Evolutionary conservation across 2,797 vertebrate genomes (phyloP).

Genomic region (Lacerta bilineata): DNA sequence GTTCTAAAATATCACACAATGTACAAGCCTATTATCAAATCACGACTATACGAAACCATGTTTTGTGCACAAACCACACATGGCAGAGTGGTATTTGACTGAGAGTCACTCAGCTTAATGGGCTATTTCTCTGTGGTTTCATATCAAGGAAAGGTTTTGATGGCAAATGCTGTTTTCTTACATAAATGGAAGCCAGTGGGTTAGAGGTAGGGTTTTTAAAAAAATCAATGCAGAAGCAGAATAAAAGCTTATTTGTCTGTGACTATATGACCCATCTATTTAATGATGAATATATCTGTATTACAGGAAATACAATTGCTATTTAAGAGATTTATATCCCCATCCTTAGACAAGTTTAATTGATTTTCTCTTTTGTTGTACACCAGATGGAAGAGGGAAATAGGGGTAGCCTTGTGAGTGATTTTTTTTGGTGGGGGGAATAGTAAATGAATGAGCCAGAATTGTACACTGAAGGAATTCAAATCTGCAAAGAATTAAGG

Average conservation of each 20-base stretch:
- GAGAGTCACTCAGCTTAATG: constrained; percentile 41
- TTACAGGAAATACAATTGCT: not conserved
- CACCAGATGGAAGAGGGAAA: not conserved
- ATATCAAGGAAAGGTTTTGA: constrained; percentile 10
- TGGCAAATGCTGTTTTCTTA: not conserved
- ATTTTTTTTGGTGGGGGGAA: not conserved
- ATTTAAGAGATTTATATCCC: not conserved
- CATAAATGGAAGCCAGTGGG: constrained; percentile 17
- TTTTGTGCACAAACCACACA: constrained; percentile 53
- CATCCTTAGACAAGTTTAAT: not conserved
- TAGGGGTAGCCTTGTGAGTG: not conserved
- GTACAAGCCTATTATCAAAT: constrained; percentile 54
- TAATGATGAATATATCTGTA: not conserved
- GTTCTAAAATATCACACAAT: constrained; percentile 62
- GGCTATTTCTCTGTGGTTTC: constrained; percentile 48
- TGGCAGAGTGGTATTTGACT: constrained; percentile 45
- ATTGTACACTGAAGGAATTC: not conserved
- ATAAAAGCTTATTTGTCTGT: not conserved
- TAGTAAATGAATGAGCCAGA: not conserved
- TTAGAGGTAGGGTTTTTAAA: constrained; percentile 17
- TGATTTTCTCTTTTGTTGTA: constrained; percentile 3
- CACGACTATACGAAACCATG: constrained; percentile 20
- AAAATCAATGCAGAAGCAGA: not conserved
- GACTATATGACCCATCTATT: not conserved
- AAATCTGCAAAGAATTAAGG: not conserved